Conservation (phyloP, 37 sponge, comb jelly and placozoan genomes). For the Eunapius fragilis region DNA sequence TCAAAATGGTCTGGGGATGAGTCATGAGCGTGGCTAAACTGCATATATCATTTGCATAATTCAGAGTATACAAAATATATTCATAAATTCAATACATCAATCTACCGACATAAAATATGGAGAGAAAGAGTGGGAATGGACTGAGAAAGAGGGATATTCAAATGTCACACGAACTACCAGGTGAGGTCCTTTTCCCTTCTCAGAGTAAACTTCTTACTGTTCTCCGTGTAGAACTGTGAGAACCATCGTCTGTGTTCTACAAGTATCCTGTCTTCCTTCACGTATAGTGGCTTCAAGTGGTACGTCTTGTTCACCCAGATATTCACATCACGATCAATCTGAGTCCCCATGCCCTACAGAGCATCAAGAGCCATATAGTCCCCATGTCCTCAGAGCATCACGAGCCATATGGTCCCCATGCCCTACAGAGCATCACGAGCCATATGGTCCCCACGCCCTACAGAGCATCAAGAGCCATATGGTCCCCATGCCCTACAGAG, state of each 20-base stretch:
- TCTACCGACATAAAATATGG: too few relatives aligned
- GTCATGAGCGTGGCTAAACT: too few relatives aligned
- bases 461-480: slow-evolving; percentile 51
- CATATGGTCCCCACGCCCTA: slow-evolving; percentile 15
- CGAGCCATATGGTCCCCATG: slow-evolving; percentile 40
- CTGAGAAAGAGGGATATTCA: too few relatives aligned
- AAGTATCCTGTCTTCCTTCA: slow-evolving; percentile 52
- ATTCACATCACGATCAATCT: slow-evolving; percentile 61
- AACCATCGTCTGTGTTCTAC: slow-evolving; percentile 53
- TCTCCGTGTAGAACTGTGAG: slow-evolving; percentile 64
- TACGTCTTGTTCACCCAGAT: slow-evolving; percentile 67
- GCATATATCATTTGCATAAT: too few relatives aligned
- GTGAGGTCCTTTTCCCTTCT: neutral
- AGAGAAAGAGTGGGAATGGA: too few relatives aligned
- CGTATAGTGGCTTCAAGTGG: slow-evolving; percentile 29
- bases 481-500: neutral
- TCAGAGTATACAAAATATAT: too few relatives aligned
- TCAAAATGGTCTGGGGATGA: too few relatives aligned
- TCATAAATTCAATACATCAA: too few relatives aligned
- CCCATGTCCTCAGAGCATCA: too few relatives aligned
- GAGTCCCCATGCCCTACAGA: neutral
- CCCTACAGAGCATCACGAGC: slow-evolving; percentile 42
- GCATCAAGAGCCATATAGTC: too few relatives aligned
- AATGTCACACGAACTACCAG: slow-evolving; percentile 4
- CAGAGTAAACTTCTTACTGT: slow-evolving; percentile 24